These are phyloP conservation scores for Petrophora chlorosata DNA, from an alignment of 2,888 invertebrate genomes.

Conservation along the genomic window DNA sequence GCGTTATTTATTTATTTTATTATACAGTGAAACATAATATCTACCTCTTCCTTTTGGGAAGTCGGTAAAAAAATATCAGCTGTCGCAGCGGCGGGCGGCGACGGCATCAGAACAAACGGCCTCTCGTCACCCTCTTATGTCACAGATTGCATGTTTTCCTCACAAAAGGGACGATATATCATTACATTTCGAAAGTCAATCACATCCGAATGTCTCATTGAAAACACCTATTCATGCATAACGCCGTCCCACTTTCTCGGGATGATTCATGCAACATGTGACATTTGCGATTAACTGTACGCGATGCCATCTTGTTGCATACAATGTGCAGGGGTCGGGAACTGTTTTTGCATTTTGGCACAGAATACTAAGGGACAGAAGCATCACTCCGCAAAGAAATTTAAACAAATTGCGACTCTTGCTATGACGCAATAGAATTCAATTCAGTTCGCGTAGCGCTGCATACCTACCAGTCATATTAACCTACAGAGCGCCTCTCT, in stretches of 20 bases:
- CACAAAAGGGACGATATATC: slow-evolving; percentile 14
- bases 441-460: too few relatives aligned
- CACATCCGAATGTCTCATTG: slow-evolving; percentile 1
- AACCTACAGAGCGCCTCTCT: too few relatives aligned
- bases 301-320: slow-evolving; percentile 31
- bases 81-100: not conserved
- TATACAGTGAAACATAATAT: too few relatives aligned
- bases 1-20: too few relatives aligned
- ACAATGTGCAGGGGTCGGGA: slow-evolving; percentile 25
- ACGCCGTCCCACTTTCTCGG: slow-evolving; percentile 23
- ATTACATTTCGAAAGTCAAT: slow-evolving; percentile 31
- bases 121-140: slow-evolving; percentile 6
- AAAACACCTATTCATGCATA: slow-evolving; percentile 16
- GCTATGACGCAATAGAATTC: too few relatives aligned
- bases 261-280: slow-evolving; percentile 30
- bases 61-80: not conserved
- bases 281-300: slow-evolving; percentile 33
- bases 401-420: too few relatives aligned
- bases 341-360: slow-evolving; percentile 22
- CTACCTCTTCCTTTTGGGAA: too few relatives aligned
- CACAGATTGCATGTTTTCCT: not conserved
- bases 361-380: too few relatives aligned
- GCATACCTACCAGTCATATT: too few relatives aligned
- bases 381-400: too few relatives aligned
- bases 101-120: too few relatives aligned